These are phyloP conservation scores for Cygnus buccinator DNA, from an alignment of 2,113 vertebrate genomes.

Conservation along the genomic window DNA sequence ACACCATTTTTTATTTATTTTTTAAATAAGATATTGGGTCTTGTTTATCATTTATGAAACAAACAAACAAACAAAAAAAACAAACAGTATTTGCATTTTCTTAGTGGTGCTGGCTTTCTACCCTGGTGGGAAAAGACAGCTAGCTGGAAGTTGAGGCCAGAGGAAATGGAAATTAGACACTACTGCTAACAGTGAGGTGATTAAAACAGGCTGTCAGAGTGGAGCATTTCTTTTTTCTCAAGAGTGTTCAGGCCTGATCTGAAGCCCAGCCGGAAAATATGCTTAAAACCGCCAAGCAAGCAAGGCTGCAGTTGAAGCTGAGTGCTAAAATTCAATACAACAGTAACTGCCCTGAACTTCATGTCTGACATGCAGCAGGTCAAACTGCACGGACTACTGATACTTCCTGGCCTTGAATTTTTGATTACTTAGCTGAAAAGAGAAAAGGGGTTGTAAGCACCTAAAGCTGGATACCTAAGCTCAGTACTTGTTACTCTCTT, in stretches of 20 bases:
- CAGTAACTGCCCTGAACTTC: neutral
- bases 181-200: neutral
- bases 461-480: neutral
- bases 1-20: no score
- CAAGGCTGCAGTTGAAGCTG: neutral
- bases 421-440: neutral
- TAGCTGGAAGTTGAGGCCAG: neutral
- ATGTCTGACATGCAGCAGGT: neutral
- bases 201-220: neutral
- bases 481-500: fast-evolving
- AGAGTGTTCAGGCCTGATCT: neutral
- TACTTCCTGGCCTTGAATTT: neutral
- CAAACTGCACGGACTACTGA: neutral
- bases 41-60: neutral
- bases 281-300: neutral
- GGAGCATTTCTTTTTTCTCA: neutral
- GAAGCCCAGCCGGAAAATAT: neutral
- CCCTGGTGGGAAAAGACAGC: neutral
- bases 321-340: neutral
- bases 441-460: neutral
- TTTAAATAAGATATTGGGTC: fast-evolving
- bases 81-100: neutral
- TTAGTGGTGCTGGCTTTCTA: neutral
- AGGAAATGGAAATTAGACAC: neutral
- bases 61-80: neutral